Base-by-base conservation (phyloP, 2,888 invertebrate genomes). In the Melipona beecheii region DNA sequence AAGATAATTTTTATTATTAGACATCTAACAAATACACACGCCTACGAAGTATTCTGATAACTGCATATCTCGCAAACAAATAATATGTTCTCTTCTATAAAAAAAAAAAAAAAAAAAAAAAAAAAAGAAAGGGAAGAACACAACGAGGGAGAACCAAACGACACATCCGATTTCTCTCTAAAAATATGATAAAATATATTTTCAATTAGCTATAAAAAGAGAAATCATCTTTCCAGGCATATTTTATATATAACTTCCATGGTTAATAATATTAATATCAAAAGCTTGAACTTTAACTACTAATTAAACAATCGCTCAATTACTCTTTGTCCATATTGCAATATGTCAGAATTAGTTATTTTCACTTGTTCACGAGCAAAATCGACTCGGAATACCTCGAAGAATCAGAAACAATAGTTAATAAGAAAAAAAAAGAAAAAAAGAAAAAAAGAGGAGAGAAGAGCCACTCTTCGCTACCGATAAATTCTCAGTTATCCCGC, bases 1-100 rank as follows among this genome's bases (percentile, higher is more conserved):
- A 74, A 68, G 50, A 75, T 36, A 60, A 74, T 66, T 62, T 75
- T 78, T 84, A 83, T 75, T 78, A 78, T 73, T 81, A 83, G 81
- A 70, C 73, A n/a, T 4, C 69, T n/a, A 78, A 62, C 50, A 83
- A 75, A 83, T 81, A 82, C 54, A 62, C 71, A 62, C 64, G 58
- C 52, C 70, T 31, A 54, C 52, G 31, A 65, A 49, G 52, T 52
- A n/a, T 36, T 64, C 58, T 52, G 58, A 62, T 54, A 54, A 66
- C 69, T 43, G 19, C 58, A 56, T 19, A 21, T 43, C 21, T 27
- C 31, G 17, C 36, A 43, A 79, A n/a, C 19, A 70, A 64, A 75
- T 19, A 54, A 43, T 60, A 62, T 6, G 24, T 43, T 31, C 1
- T 3, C 17, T 4, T 66, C 49, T 50, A 17, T 17, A 54, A 5